Evolutionary conservation across 2,113 vertebrate species (phyloP).

Genomic region (Nyctibius bracteatus): DNA sequence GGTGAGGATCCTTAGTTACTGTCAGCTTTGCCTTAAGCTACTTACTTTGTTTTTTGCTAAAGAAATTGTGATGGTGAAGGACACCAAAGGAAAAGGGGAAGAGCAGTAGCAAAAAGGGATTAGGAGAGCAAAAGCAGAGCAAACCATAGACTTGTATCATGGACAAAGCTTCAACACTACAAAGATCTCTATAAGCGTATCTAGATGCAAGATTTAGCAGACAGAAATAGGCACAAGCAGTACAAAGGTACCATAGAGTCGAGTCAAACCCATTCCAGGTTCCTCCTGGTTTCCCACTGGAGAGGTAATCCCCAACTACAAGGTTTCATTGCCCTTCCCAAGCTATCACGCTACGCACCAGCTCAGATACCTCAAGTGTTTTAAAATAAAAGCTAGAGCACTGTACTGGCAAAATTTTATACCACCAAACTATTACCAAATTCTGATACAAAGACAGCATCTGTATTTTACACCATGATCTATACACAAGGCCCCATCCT

Average conservation of each 20-base stretch:
- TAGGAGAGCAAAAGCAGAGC: neutral
- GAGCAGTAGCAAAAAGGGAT: neutral
- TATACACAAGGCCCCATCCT: accelerated
- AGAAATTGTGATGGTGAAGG: neutral
- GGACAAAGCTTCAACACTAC: neutral
- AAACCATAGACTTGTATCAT: neutral
- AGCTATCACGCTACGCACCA: neutral
- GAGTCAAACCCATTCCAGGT: neutral
- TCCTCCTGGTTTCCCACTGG: neutral
- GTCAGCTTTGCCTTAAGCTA: neutral
- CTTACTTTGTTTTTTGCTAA: neutral
- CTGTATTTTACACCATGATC: neutral
- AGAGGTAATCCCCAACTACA: neutral
- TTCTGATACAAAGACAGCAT: neutral
- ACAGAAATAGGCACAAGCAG: neutral
- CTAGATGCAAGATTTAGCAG: neutral
- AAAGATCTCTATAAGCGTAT: neutral
- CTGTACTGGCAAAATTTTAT: neutral
- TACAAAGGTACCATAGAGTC: neutral
- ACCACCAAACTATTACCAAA: neutral
- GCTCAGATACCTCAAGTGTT: neutral
- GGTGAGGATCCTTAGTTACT: neutral
- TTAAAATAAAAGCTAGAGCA: neutral
- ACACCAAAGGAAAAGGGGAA: neutral
- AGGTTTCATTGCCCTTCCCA: neutral